Conservation (phyloP, 1,140 invertebrate genomes). For the Pissodes strobi region DNA sequence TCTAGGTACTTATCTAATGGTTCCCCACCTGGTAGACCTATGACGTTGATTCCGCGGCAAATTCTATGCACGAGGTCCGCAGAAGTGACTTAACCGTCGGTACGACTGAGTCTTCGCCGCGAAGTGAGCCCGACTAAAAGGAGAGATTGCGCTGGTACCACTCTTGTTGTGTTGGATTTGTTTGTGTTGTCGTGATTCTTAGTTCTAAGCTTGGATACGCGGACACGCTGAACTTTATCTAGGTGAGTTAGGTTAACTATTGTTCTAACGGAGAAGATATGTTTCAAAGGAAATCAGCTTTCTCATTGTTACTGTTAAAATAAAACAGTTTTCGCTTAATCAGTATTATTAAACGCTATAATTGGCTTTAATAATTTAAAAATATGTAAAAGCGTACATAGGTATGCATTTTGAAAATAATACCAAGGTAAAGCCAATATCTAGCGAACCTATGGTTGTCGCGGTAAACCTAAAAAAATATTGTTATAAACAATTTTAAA, state of each 20-base stretch:
- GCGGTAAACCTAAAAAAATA: too few species aligned
- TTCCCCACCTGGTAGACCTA: constrained; percentile 27
- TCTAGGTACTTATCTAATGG: constrained; percentile 23
- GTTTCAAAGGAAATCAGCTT: too few species aligned
- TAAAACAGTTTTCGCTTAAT: too few species aligned
- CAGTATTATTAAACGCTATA: too few species aligned
- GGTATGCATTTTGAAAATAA: too few species aligned
- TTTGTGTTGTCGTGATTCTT: constrained; percentile 16
- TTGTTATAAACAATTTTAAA: too few species aligned
- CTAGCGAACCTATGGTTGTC: too few species aligned
- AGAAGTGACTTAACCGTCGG: constrained; percentile 19
- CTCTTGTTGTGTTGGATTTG: neutral
- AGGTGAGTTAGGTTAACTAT: constrained; percentile 18
- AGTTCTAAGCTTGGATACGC: constrained; percentile 17
- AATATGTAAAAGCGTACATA: too few species aligned
- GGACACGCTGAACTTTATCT: constrained; percentile 21
- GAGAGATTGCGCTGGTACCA: constrained; percentile 6
- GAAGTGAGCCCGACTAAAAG: neutral
- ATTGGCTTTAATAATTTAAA: too few species aligned
- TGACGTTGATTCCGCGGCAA: constrained; percentile 16
- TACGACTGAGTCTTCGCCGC: neutral
- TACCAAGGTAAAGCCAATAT: too few species aligned
- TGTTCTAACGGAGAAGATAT: constrained; percentile 3
- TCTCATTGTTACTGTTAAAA: too few species aligned
- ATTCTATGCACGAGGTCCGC: constrained; percentile 8